Conservation (phyloP, 2,888 invertebrate genomes). For the Agrochola macilenta region DNA sequence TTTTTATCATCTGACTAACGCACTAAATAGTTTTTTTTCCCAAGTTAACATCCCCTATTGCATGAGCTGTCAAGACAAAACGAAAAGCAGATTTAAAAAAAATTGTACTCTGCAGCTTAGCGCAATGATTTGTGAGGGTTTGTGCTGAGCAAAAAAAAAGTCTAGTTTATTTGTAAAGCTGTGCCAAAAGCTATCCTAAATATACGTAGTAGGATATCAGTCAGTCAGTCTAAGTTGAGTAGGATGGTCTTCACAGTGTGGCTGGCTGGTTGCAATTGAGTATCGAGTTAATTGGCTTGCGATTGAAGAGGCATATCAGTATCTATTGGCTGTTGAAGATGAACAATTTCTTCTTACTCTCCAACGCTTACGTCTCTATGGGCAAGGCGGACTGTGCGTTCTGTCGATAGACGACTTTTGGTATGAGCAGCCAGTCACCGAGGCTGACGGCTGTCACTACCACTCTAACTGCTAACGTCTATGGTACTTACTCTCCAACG, state of each 20-base stretch:
- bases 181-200: not conserved
- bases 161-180: too few relatives aligned
- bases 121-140: not conserved
- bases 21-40: too few relatives aligned
- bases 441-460: not conserved
- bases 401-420: slow-evolving; percentile 93
- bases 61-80: not conserved
- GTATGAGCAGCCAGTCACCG: slow-evolving; percentile 92
- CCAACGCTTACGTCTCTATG: slow-evolving; percentile 88
- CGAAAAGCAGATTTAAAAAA: not conserved
- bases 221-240: not conserved
- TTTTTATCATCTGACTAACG: too few relatives aligned
- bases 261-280: not conserved
- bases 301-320: not conserved
- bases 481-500: slow-evolving; percentile 70
- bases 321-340: not conserved
- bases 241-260: not conserved
- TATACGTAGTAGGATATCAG: not conserved
- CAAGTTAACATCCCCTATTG: too few relatives aligned
- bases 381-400: slow-evolving; percentile 94
- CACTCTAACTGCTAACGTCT: not conserved
- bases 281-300: not conserved
- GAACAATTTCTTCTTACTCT: slow-evolving; percentile 67
- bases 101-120: not conserved
- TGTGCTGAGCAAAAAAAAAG: not conserved